Conservation (phyloP, 2,113 vertebrate species). For the Bos taurus region DNA sequence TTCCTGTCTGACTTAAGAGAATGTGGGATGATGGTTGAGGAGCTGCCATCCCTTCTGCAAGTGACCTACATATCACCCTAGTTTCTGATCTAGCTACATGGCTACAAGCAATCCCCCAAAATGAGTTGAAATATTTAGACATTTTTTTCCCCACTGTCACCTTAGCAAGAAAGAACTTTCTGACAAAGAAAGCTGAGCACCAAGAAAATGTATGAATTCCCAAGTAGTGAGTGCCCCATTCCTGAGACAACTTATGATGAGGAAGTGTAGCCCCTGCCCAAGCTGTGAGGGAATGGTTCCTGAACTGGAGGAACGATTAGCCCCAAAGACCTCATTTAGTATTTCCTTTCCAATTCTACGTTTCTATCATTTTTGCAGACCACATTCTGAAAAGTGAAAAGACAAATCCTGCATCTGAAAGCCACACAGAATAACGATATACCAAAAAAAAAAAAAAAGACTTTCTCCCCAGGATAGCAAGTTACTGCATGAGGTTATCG, state of each 20-base stretch:
- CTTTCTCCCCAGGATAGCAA: background rate
- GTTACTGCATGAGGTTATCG: background rate
- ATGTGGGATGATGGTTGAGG: background rate
- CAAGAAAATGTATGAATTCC: background rate
- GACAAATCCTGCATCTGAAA: background rate
- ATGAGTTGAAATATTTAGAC: background rate
- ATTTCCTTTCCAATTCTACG: background rate
- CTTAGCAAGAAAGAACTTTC: background rate
- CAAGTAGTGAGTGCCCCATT: background rate
- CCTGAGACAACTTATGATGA: background rate
- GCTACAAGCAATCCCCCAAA: background rate
- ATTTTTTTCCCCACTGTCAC: background rate
- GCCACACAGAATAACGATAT: background rate
- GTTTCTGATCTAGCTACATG: background rate
- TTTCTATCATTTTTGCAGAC: background rate
- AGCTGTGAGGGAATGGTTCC: background rate
- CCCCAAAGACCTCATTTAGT: background rate
- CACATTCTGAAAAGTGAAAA: background rate
- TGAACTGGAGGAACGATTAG: background rate
- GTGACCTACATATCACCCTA: background rate
- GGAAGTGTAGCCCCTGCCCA: background rate
- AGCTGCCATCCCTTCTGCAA: background rate
- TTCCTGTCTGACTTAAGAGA: background rate
- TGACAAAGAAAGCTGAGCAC: background rate
- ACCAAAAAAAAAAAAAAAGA: background rate